Conservation (phyloP, 2,888 invertebrate species). For the Microctonus brassicae region DNA sequence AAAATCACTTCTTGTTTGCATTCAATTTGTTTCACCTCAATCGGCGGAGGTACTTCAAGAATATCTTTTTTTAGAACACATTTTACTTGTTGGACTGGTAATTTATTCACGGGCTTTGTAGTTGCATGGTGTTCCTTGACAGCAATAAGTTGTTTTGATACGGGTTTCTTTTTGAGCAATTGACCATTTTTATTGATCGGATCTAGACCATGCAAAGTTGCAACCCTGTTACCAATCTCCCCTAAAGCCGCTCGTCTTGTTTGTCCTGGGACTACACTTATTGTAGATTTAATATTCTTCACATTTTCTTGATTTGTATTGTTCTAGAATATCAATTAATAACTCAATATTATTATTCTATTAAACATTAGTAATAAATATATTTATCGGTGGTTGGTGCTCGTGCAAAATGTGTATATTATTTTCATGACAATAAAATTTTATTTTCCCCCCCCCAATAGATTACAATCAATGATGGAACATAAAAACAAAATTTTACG, state of each 20-base stretch:
- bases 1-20: slow-evolving; percentile 8
- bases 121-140: slow-evolving; percentile 5
- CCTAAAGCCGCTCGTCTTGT: slow-evolving; percentile 70
- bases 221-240: slow-evolving; percentile 72
- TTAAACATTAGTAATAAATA: not conserved
- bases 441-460: not conserved
- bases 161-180: slow-evolving; percentile 51
- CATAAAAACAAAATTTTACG: no score
- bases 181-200: slow-evolving; percentile 57
- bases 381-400: no score
- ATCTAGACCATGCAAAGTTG: slow-evolving; percentile 65
- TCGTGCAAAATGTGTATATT: not conserved
- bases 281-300: slow-evolving; percentile 54
- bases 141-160: not conserved
- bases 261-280: slow-evolving; percentile 46
- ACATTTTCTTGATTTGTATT: slow-evolving; percentile 63
- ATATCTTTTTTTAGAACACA: slow-evolving; percentile 48
- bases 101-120: slow-evolving; percentile 49
- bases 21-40: slow-evolving; percentile 36
- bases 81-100: slow-evolving; percentile 51
- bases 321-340: slow-evolving; percentile 53
- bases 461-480: not conserved
- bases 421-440: not conserved
- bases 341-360: not conserved
- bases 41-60: not conserved